Conservation (phyloP, 1,140 invertebrate species). For the Nixonia krombeini region DNA sequence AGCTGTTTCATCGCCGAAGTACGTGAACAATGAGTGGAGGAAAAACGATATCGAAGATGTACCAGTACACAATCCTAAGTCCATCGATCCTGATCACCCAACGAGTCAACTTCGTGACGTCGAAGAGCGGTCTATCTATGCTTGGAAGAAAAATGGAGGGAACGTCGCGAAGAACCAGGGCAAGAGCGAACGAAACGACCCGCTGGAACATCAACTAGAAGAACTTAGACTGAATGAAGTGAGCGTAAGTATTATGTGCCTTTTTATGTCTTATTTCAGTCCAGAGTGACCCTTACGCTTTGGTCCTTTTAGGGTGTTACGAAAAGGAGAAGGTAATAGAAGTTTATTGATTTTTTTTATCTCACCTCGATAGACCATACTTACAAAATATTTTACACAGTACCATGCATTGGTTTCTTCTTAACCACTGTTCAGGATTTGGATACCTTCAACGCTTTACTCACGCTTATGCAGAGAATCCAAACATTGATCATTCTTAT, state of each 20-base stretch:
- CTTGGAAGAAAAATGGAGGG: slow-evolving; percentile 54
- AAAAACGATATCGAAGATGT: slow-evolving; percentile 60
- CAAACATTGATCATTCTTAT: too few relatives aligned
- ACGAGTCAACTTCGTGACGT: slow-evolving; percentile 40
- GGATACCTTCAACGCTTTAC: too few relatives aligned
- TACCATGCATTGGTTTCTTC: too few relatives aligned
- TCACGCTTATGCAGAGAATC: too few relatives aligned
- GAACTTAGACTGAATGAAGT: slow-evolving; percentile 49
- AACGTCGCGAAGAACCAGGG: slow-evolving; percentile 11
- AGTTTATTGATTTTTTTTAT: neutral
- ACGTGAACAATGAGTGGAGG: slow-evolving; percentile 57
- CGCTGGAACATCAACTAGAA: slow-evolving; percentile 60
- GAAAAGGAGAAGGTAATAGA: neutral
- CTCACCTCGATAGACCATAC: too few relatives aligned
- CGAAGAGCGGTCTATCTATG: slow-evolving; percentile 42
- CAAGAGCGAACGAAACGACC: slow-evolving; percentile 45
- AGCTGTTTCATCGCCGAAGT: slow-evolving; percentile 56
- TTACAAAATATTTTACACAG: too few relatives aligned
- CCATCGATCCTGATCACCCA: slow-evolving; percentile 47
- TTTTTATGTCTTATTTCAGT: too few relatives aligned
- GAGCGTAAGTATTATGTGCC: slow-evolving; percentile 18
- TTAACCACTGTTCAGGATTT: too few relatives aligned
- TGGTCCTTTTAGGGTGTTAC: neutral
- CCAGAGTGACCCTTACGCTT: too few relatives aligned
- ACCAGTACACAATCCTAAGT: slow-evolving; percentile 11